Conservation (phyloP, 2,113 vertebrate genomes). For the Menura novaehollandiae region DNA sequence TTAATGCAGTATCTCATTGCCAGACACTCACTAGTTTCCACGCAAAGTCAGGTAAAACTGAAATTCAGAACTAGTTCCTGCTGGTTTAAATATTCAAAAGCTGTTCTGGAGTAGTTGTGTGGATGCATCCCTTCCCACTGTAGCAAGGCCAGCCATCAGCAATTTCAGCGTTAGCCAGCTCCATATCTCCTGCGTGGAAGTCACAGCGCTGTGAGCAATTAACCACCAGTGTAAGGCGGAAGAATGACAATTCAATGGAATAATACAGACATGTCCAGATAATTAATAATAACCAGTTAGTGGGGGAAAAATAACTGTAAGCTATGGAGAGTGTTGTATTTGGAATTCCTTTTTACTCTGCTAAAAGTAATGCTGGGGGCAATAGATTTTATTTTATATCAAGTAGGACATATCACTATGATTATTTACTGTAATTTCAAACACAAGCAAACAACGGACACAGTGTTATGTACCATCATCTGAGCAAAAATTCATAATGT, state of each 20-base stretch:
- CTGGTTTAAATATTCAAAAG: neutral
- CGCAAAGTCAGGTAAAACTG: neutral
- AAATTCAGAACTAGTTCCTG: neutral
- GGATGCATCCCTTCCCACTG: neutral
- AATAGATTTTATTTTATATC: neutral
- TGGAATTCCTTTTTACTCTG: neutral
- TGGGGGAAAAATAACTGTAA: neutral
- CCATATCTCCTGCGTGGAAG: neutral
- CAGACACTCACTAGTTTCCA: neutral
- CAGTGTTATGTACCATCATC: neutral
- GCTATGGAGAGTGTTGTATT: neutral
- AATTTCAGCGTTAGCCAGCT: neutral
- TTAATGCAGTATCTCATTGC: neutral
- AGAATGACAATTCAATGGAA: neutral
- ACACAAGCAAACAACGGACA: neutral
- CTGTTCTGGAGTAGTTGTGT: neutral
- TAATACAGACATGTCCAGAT: neutral
- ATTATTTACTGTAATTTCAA: conserved; percentile 16
- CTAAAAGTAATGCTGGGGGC: neutral
- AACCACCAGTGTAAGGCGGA: neutral
- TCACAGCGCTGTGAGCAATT: neutral
- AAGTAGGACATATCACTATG: neutral
- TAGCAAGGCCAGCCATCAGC: neutral
- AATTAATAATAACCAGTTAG: neutral
- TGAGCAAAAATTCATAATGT: neutral